phyloP scores from a whole-genome alignment of 2,113 vertebrate genomes.

The Myiopsitta monachus region DNA sequence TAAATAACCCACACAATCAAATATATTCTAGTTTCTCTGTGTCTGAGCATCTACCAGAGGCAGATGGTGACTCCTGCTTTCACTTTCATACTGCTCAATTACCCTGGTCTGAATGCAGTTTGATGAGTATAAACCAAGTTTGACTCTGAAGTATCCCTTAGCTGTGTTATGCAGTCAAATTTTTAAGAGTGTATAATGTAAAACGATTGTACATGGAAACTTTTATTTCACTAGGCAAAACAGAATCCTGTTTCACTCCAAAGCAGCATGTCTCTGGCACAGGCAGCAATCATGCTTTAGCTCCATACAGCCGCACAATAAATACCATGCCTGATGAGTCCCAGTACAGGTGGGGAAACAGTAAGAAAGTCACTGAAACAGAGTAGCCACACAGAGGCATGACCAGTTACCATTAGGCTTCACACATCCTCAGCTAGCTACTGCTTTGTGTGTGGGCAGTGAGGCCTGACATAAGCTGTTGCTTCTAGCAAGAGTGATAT shows the following conservation, averaged over 20 bases:
- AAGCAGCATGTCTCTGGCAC: not conserved
- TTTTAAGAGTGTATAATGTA: not conserved
- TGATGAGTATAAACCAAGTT: not conserved
- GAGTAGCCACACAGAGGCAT: not conserved
- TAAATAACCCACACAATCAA: not conserved
- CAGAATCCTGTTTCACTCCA: not conserved
- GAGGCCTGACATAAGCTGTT: not conserved
- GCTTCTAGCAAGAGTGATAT: not conserved
- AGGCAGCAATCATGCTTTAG: not conserved
- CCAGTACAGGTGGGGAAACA: not conserved
- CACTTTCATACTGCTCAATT: not conserved
- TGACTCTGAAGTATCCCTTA: not conserved
- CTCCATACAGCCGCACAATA: not conserved
- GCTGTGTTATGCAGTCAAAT: not conserved
- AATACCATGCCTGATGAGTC: not conserved
- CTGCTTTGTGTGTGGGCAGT: not conserved
- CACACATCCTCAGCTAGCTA: not conserved
- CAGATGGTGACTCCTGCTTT: not conserved
- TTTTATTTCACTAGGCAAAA: not conserved
- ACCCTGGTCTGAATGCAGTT: not conserved
- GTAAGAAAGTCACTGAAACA: not conserved
- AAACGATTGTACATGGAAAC: not conserved
- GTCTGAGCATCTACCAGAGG: not conserved
- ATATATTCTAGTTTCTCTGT: not conserved
- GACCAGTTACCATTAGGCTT: not conserved